Percentiles rank a stretch among this genome's conserved stretches.
Evolutionary conservation across 2,797 vertebrate species (phyloP).

Genomic region (Sebastes vulpes): DNA sequence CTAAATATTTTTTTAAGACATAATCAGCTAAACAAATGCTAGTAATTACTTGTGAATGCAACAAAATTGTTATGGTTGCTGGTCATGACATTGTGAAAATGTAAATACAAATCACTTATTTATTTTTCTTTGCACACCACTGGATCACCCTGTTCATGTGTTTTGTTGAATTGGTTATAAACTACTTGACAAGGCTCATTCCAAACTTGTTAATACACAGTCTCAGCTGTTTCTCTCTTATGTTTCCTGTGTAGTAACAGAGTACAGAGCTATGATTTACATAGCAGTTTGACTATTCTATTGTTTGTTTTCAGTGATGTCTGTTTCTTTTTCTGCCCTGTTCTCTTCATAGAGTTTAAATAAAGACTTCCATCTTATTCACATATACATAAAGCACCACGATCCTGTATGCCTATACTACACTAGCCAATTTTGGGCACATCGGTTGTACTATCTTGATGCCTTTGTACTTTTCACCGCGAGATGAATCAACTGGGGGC

Average conservation of each 20-base stretch:
- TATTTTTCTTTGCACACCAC: conserved; percentile 10
- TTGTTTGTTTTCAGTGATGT: neutral
- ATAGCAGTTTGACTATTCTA: neutral
- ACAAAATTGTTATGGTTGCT: neutral
- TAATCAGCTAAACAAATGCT: neutral
- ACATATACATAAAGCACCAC: too few relatives aligned
- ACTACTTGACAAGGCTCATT: neutral
- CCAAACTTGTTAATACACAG: neutral
- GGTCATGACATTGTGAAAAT: conserved; percentile 9
- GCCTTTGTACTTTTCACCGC: neutral
- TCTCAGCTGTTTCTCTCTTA: neutral
- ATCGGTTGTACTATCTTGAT: neutral
- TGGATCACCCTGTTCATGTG: neutral
- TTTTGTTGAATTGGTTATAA: neutral
- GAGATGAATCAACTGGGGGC: neutral
- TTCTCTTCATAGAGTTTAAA: conserved; percentile 19
- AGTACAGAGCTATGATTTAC: neutral
- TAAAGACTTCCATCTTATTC: conserved; percentile 30
- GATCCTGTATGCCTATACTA: neutral
- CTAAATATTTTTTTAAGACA: neutral
- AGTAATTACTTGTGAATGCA: neutral
- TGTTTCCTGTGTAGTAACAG: neutral
- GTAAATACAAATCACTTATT: conserved; percentile 43
- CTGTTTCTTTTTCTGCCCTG: neutral
- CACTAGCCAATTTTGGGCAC: neutral